Evolutionary conservation across 2,888 invertebrate genomes (phyloP), one percentile per base, ranked within the genome.

Genomic region (Drosophila melanosoma): DNA sequence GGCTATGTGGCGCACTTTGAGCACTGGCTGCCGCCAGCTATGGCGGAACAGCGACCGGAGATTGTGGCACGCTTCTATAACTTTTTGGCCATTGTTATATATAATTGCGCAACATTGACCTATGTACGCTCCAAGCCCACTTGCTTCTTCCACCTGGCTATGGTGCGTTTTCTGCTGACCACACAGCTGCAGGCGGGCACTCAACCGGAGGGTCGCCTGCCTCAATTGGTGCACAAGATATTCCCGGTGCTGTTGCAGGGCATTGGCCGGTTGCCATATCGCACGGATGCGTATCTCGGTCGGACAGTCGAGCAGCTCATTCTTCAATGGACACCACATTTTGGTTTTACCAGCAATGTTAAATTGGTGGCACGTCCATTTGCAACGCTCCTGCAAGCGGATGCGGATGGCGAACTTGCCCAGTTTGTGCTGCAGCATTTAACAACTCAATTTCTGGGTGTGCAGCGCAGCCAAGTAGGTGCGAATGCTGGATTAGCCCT

Each of bases 241-340:
- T 94, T 94, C 92, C 94, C 94, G 29, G 91, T 94, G 29, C 93
- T 94, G 71, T 91, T 95, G 45, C 93, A 93, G 75, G 94, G 94
- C 1, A 92, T 95, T 26, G 93, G 94, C 0, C 93, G 93, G 29
- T 81, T 95, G 40, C 93, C 94, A 75, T 93, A 92, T 60, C 92
- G 89, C 66, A 87, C 90, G 7, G 94, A 94, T 89, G 90, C 92
- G 0, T 94, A 94, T 74, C 82, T 94, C 20, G 93, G 92, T 33
- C 92, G 94, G 70, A 93, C 93, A 0, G 84, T 94, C 17, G 93
- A 93, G 33, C 94, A 94, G 84, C 88, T 95, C 45, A 91, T 94
- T 32, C 88, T 93, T 8, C 92, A 93, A 66, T 93, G 93, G 93
- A 92, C 93, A 3, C 93, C 93, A 2, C 88, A 92, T 70, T 93